Base-by-base conservation (phyloP, 2,797 vertebrate genomes). In the Columba guinea region DNA sequence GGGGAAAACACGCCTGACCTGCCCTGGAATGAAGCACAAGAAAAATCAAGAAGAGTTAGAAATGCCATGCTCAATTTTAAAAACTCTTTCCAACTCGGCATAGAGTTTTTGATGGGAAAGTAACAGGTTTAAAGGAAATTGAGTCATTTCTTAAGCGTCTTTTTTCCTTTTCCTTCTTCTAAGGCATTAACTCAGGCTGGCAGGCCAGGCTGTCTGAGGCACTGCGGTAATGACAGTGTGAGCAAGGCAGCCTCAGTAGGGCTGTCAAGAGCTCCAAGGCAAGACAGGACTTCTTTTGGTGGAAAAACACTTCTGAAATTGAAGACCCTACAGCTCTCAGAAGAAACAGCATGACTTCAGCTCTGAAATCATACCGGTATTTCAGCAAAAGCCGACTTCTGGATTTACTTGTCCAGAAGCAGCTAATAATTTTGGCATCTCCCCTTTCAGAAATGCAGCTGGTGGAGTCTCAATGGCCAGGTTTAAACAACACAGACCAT, bases 211-310 rank as follows among this genome's bases (percentile, higher is more conserved):
- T 84, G 85, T 5, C 76, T 82, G 59, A 93, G 78, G 84, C 16
- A 2, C 55, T n/a, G 92, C 7, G 15, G 84, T 12, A 65, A 93
- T 0, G 71, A 91, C 2, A 88, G 32, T 0, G 1, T 0, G 1
- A 94, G 68, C 82, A 60, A 46, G 77, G 67, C 52, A 46, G 71
- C n/a, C 52, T 79, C 56, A 19, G 75, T 3, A 20, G 49, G 39
- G 13, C 73, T 91, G 84, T 41, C 82, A 83, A 46, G 89, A 84
- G n/a, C 84, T 94, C n/a, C 71, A 77, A 84, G 75, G 91, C 39
- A 92, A 34, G 69, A 37, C 52, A 82, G 49, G 70, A 58, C 48
- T 79, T 68, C 22, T 26, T 30, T 18, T 30, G 48, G 68, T 80
- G 84, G 52, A 64, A 34, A n/a, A 84, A 89, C 46, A 35, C 56